Evolutionary conservation across 2,797 vertebrate genomes (phyloP).

Genomic region (Anas bernieri): DNA sequence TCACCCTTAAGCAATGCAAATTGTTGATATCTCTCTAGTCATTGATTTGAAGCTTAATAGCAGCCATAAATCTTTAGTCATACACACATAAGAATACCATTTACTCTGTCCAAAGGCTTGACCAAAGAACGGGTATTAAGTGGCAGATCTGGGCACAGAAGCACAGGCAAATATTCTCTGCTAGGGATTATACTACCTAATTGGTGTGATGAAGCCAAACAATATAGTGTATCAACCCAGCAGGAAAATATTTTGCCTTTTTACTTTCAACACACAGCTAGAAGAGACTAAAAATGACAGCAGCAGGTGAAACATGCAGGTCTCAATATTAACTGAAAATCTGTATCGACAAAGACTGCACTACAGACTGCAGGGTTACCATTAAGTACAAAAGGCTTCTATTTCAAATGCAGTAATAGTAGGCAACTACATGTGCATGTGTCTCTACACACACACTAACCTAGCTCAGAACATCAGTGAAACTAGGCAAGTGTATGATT

Average conservation of each 20-base stretch:
- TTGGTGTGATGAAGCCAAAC: neutral
- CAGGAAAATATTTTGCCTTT: neutral
- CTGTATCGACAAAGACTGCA: neutral
- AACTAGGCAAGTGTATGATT: neutral
- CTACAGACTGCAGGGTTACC: accelerated
- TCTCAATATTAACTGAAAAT: neutral
- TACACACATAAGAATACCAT: neutral
- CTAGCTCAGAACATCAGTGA: neutral
- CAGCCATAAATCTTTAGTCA: neutral
- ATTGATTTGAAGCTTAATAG: neutral
- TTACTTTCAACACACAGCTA: neutral
- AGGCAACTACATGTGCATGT: neutral
- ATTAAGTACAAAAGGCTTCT: neutral
- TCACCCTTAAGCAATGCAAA: neutral
- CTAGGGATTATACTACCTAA: neutral
- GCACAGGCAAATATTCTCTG: neutral
- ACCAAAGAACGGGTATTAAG: accelerated
- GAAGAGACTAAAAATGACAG: neutral
- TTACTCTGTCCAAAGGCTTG: neutral
- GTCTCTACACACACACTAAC: neutral
- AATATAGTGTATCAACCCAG: neutral
- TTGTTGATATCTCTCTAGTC: accelerated
- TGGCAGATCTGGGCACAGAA: neutral
- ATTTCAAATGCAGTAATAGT: accelerated
- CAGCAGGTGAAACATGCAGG: neutral